Evolutionary conservation across 2,888 invertebrate genomes (phyloP).

Genomic region (Ethmia dodecea): DNA sequence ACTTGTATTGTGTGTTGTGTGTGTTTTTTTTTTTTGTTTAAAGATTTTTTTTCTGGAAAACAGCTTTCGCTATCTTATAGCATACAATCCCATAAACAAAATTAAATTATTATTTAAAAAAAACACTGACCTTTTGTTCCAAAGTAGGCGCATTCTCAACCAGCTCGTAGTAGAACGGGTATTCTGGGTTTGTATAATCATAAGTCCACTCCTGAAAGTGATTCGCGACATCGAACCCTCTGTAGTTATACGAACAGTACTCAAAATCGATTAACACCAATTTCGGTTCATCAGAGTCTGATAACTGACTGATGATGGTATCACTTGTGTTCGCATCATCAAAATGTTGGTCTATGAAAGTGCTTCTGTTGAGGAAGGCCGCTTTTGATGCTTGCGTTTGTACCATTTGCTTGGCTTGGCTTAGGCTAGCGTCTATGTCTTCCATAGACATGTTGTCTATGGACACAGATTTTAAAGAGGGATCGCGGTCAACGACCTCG

Average conservation of each 20-base stretch:
- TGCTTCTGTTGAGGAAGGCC: too few species aligned
- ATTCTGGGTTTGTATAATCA: conserved; percentile 87
- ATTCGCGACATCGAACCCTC: conserved; percentile 94
- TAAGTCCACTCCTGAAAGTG: conserved; percentile 96
- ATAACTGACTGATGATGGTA: conserved; percentile 45
- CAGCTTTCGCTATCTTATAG: too few species aligned
- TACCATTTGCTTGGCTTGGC: conserved; percentile 24
- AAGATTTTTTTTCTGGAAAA: too few species aligned
- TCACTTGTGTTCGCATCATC: conserved; percentile 57
- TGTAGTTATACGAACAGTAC: conserved; percentile 93
- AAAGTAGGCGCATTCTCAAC: conserved; percentile 84
- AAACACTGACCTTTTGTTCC: conserved; percentile 83
- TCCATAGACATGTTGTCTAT: too few species aligned
- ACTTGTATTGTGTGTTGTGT: too few species aligned
- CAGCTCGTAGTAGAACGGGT: conserved; percentile 86
- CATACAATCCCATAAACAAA: background rate
- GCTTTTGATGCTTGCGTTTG: background rate
- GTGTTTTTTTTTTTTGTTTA: too few species aligned
- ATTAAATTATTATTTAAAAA: background rate
- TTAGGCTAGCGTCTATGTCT: conserved; percentile 13
- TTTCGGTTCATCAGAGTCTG: conserved; percentile 74
- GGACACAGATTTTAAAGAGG: too few species aligned
- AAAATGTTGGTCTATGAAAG: conserved; percentile 19
- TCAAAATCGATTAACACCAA: conserved; percentile 94
- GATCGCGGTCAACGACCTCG: too few species aligned